Conservation (phyloP, 53 echinoderm and acorn worm genomes). For the Paelopatides confundens region DNA sequence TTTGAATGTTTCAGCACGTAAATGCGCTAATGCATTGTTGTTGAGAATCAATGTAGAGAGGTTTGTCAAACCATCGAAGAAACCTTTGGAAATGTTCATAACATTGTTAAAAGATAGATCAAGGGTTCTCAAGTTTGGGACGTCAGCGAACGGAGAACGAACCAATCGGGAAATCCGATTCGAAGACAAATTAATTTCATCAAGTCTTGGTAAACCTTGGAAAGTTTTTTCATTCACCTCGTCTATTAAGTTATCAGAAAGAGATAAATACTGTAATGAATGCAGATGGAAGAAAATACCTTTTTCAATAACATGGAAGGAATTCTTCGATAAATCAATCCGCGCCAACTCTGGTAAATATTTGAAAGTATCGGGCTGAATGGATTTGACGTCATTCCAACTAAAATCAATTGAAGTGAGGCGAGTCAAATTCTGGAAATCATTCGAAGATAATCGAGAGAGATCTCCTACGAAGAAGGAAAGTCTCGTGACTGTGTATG, state of each 20-base stretch:
- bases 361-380: neutral
- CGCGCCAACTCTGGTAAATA: neutral
- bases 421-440: neutral
- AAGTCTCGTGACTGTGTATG: neutral
- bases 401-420: conserved; percentile 1
- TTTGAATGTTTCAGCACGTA: neutral
- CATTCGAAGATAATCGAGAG: neutral
- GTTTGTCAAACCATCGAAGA: neutral
- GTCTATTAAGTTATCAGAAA: neutral
- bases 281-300: neutral
- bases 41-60: conserved; percentile 2
- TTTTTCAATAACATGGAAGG: neutral
- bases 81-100: neutral
- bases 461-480: neutral
- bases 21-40: neutral
- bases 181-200: neutral
- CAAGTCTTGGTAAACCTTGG: neutral
- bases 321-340: conserved; percentile 17
- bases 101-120: conserved; percentile 7
- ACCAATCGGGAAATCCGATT: neutral
- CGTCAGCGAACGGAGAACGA: neutral
- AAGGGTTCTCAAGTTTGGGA: neutral
- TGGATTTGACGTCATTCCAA: neutral
- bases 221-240: neutral
- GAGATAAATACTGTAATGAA: neutral